phyloP scores from a whole-genome alignment of 92 coral and sea anemone genomes.

The Epizoanthus stellaris region DNA sequence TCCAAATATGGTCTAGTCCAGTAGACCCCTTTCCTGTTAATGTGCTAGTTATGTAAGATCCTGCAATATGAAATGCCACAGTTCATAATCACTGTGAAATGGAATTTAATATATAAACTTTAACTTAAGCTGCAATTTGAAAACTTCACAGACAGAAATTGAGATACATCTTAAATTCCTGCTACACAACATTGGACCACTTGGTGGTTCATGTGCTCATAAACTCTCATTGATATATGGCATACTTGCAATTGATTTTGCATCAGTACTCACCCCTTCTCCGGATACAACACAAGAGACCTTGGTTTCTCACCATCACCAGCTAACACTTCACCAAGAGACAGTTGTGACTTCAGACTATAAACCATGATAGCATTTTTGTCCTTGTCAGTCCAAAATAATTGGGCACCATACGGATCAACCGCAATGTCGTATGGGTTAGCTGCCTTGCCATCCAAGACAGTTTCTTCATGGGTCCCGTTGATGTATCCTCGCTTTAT shows the following conservation, averaged over 20 bases:
- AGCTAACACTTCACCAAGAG: constrained; percentile 65
- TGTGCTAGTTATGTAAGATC: too few relatives aligned
- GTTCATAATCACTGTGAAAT: too few relatives aligned
- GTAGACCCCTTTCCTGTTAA: too few relatives aligned
- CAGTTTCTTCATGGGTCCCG: constrained; percentile 57
- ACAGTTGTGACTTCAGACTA: constrained; percentile 62
- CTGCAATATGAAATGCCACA: too few relatives aligned
- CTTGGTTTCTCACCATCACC: constrained; percentile 64
- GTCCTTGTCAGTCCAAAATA: constrained; percentile 87
- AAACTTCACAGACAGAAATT: too few relatives aligned
- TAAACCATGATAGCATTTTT: constrained; percentile 82
- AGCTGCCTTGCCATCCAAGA: constrained; percentile 31
- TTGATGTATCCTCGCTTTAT: constrained; percentile 76
- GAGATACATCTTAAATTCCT: too few relatives aligned
- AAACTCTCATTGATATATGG: neutral
- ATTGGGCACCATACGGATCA: constrained; percentile 89
- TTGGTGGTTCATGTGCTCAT: neutral
- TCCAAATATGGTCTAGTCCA: too few relatives aligned
- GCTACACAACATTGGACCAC: too few relatives aligned
- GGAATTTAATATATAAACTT: neutral
- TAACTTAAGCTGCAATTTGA: neutral
- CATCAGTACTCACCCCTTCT: constrained; percentile 79
- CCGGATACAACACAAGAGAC: constrained; percentile 83
- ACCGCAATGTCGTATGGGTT: constrained; percentile 85
- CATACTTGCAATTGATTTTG: neutral